Evolutionary conservation across 2,797 vertebrate genomes (phyloP).

Genomic region (Nannoperca australis): DNA sequence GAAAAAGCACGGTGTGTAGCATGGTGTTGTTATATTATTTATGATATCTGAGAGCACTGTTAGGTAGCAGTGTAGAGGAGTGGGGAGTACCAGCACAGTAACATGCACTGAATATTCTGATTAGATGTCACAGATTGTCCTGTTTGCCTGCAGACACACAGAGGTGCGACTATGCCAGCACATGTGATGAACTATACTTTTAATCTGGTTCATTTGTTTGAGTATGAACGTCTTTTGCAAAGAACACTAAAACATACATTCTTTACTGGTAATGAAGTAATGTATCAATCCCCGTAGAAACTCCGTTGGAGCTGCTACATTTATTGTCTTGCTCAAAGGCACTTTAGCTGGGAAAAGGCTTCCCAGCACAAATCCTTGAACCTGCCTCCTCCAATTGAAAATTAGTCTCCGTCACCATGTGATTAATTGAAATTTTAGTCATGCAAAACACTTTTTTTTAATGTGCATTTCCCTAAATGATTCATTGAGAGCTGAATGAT

Average conservation of each 20-base stretch:
- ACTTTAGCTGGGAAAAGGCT: background rate
- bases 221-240: background rate
- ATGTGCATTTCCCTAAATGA: constrained; percentile 20
- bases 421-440: constrained; percentile 5
- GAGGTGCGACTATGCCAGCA: background rate
- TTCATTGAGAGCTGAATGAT: constrained; percentile 15
- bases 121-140: background rate
- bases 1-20: background rate
- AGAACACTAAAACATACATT: background rate
- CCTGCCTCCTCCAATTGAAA: background rate
- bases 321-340: background rate
- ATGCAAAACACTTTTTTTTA: background rate
- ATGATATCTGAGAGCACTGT: constrained; percentile 34
- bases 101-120: constrained; percentile 18
- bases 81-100: background rate
- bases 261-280: background rate
- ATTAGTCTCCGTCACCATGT: background rate
- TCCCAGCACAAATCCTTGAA: background rate
- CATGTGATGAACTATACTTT: background rate
- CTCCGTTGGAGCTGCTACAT: background rate
- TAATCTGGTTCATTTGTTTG: background rate
- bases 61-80: constrained; percentile 17
- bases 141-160: constrained; percentile 24
- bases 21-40: constrained; percentile 60
- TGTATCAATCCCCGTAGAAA: background rate